Conservation (phyloP, 2,797 vertebrate species). For the Ficedula albicollis region DNA sequence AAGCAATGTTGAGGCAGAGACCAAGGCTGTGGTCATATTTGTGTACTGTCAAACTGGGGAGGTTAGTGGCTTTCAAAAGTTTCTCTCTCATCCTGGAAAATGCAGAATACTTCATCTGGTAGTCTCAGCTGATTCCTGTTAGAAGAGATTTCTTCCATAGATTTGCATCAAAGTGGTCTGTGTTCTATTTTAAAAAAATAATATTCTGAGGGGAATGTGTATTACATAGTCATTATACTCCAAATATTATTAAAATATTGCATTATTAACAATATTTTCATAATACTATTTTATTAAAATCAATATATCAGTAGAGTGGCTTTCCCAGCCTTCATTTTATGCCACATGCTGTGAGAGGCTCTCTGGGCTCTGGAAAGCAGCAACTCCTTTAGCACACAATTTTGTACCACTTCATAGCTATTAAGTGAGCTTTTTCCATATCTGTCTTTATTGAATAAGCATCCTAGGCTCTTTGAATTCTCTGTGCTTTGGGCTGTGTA, state of each 20-base stretch:
- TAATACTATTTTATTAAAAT: conserved; percentile 49
- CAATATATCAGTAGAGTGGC: conserved; percentile 41
- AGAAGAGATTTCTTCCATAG: background rate
- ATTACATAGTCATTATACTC: background rate
- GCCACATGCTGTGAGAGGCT: background rate
- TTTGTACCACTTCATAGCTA: background rate
- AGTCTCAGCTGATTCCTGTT: background rate
- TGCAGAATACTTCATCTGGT: background rate
- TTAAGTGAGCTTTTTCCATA: background rate
- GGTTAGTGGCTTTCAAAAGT: background rate
- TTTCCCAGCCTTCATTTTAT: background rate
- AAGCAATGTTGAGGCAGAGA: background rate
- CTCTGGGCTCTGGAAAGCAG: background rate
- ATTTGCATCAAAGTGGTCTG: background rate
- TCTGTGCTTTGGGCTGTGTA: background rate
- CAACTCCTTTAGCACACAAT: background rate
- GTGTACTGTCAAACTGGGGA: background rate
- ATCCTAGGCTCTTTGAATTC: background rate
- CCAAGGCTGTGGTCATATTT: background rate
- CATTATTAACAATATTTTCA: conserved; percentile 41
- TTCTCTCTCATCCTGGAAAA: background rate
- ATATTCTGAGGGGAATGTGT: background rate
- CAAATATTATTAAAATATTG: conserved; percentile 19
- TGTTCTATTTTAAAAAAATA: background rate
- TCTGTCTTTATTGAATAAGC: background rate